Percentiles rank a stretch among this genome's conserved stretches.
These are phyloP conservation scores for Vulpes vulpes DNA, from an alignment of 2,113 vertebrate species.

Conservation along the genomic window DNA sequence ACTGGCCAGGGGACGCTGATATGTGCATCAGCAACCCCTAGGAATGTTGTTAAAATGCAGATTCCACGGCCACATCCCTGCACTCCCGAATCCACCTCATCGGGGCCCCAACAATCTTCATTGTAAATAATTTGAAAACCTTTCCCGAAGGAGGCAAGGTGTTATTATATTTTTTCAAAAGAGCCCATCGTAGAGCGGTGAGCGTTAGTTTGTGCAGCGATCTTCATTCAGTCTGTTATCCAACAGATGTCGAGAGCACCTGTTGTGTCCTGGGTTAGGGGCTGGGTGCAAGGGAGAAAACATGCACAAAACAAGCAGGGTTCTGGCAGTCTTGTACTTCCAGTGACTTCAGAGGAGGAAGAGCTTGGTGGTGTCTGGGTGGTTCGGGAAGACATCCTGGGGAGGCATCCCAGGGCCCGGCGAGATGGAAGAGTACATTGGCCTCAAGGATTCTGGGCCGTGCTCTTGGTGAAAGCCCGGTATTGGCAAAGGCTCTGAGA, in stretches of 20 bases:
- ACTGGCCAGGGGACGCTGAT: not conserved
- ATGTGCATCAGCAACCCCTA: accelerated
- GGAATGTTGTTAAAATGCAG: not conserved
- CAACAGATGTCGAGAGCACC: not conserved
- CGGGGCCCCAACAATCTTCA: not conserved
- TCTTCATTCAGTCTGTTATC: not conserved
- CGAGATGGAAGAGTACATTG: accelerated
- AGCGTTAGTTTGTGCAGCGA: not conserved
- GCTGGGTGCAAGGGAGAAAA: too few relatives aligned
- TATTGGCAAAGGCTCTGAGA: not conserved
- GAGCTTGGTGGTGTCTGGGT: not conserved
- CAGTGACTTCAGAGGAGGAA: not conserved
- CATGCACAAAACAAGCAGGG: accelerated
- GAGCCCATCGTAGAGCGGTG: not conserved
- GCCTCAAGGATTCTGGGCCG: accelerated
- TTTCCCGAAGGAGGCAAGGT: not conserved
- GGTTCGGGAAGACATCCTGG: not conserved
- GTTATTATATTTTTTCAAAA: not conserved
- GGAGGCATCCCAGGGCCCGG: not conserved
- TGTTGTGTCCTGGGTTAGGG: not conserved
- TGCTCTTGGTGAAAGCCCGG: accelerated
- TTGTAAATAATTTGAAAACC: not conserved
- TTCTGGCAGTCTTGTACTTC: not conserved
- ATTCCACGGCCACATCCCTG: not conserved
- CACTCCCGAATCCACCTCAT: not conserved